Base-by-base conservation (phyloP, 2,888 invertebrate species). In the Volucella inflata region DNA sequence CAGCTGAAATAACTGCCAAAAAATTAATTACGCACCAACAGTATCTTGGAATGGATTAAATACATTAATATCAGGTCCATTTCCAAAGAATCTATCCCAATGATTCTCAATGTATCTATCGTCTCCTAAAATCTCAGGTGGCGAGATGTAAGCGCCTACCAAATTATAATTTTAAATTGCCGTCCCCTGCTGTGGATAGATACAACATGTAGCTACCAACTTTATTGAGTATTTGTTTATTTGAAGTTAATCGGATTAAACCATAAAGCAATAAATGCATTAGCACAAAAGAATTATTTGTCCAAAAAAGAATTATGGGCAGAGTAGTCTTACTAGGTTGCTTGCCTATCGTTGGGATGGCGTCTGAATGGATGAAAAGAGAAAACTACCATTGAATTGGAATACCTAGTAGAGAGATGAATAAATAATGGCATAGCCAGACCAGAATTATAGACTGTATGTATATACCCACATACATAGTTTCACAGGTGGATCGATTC, bases 151-250 rank as follows among this genome's bases (percentile, higher is more conserved):
- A 72, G 85, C 84, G 71, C 84, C 84, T 55, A 75, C 84, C 80
- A 80, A 85, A 85, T 85, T 85, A 85, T 85, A 85, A 85, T 85
- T 80, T 80, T 67, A 85, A 85, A 85, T 85, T 60, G 84, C 55
- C 71, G 50, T 62, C 55, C 71, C 75, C 80, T 71, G 76, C 80
- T 74, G 80, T 30, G 57, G 53, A 11, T 50, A 51, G 30, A 38
- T 36, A 40, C 30, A 6, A 55, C 62, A 72, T 46, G 55, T 44
- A 62, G 16, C 14, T 42, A 21, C 48, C 51, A 42, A 50, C 70
- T 70, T 36, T 67, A 76, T 53, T 65, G 64, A 42, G 50, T 46
- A 65, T 80, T 85, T 85, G 77, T 85, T 85, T 85, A 81, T 77
- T 77, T 85, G 67, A 68, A 85, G 67, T 71, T 81, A 81, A 85